Evolutionary conservation across 2,797 vertebrate genomes (phyloP), one percentile per base, ranked within the genome.

Genomic region (Pipistrellus pipistrellus): DNA sequence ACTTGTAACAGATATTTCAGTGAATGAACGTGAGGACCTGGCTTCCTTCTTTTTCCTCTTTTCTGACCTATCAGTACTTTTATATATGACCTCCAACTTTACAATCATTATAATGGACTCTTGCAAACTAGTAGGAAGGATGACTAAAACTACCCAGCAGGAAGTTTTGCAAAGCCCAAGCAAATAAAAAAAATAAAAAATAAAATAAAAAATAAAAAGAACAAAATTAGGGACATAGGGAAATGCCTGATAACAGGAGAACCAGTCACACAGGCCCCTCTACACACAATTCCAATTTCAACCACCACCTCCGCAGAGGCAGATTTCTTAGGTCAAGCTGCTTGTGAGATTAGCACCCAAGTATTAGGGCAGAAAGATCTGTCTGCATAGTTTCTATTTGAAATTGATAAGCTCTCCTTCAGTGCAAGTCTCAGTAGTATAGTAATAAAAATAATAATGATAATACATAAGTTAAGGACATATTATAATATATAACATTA

Each of bases 131-230:
- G n/a, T 88, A 82, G 48, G 51, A 90, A 96, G 81, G 30, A 95
- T 85, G 72, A 97, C 77, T 95, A 89, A 96, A 96, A 90, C 85
- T 83, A 71, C 41, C 85, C 69, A 90, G 64, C 82, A 94, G 85
- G 85, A 94, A 93, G 53, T 93, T 93, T 93, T 44, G 51, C 41
- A 96, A 94, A 96, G 8, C 62, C 9, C 75, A 90, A 51, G 71
- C 51, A 10, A 55, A 92, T 84, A 68, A 83, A 77, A 55, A 32
- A 41, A 92, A 51, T 11, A 17, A 30, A 92, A 68, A n/a, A n/a
- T n/a, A n/a, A n/a, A n/a, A n/a, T n/a, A n/a, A 82, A 71, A 55
- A n/a, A 41, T 88, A 44, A 14, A 17, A 30, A 64, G 64, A 85
- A 85, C 53, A 46, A 96, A 86, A 96, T 77, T 71, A 93, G 73